Evolutionary conservation across 2,113 vertebrate species (phyloP).

Genomic region (Noturus placidus): DNA sequence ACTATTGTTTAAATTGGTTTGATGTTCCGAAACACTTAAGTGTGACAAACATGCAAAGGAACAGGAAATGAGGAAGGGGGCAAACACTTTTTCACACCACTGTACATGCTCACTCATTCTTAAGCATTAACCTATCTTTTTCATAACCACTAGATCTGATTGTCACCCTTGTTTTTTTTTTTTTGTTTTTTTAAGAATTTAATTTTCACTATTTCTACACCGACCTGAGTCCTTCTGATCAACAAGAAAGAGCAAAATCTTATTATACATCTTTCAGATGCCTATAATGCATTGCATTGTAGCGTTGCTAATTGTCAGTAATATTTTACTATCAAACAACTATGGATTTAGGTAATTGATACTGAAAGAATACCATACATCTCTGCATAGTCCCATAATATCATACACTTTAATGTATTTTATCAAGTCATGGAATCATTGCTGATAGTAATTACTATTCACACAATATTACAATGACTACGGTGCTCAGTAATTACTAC

Average conservation of each 20-base stretch:
- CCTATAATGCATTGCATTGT: not conserved
- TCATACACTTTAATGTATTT: not conserved
- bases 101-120: not conserved
- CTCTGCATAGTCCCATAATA: not conserved
- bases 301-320: not conserved
- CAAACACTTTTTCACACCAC: too few relatives aligned
- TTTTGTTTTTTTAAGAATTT: not conserved
- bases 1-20: too few relatives aligned
- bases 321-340: not conserved
- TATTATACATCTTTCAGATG: not conserved
- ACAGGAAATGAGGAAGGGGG: too few relatives aligned
- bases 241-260: not conserved
- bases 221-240: not conserved
- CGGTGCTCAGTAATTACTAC: slow-evolving; percentile 15
- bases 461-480: slow-evolving; percentile 23
- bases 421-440: not conserved
- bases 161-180: not conserved
- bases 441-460: slow-evolving; percentile 21
- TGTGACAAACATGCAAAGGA: too few relatives aligned
- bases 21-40: too few relatives aligned
- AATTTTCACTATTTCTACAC: not conserved
- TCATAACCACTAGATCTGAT: not conserved
- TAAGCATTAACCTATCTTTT: not conserved
- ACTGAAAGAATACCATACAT: not conserved
- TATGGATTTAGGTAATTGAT: not conserved